These are phyloP conservation scores for Drosophila tropicalis DNA, from an alignment of 1,140 invertebrate species.

Conservation along the genomic window DNA sequence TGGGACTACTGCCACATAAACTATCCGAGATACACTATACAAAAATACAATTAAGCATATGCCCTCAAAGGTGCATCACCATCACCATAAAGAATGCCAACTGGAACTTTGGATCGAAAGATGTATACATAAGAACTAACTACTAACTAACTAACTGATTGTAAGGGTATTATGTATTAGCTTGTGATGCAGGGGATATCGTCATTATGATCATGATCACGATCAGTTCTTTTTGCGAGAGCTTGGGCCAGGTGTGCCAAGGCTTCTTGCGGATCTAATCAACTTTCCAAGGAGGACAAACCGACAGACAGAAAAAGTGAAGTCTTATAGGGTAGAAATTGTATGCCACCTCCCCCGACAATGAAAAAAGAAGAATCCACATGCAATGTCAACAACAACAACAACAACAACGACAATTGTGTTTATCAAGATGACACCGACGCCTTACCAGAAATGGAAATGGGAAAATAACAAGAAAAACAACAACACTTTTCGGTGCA, in stretches of 20 bases:
- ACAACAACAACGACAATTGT: conserved; percentile 15
- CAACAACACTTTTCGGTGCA: conserved; percentile 17
- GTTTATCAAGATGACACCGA: conserved; percentile 68
- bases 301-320: not conserved
- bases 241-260: not conserved
- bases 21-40: not conserved
- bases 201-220: not conserved
- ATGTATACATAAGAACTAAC: too few species aligned
- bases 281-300: conserved; percentile 22
- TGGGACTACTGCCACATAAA: conserved; percentile 4
- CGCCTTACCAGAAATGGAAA: conserved; percentile 47
- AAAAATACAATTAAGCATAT: too few species aligned
- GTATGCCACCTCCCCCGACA: conserved; percentile 32
- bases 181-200: not conserved
- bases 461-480: too few species aligned
- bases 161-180: not conserved
- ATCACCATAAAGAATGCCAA: too few species aligned
- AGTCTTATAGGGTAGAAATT: conserved; percentile 28
- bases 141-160: not conserved
- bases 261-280: conserved; percentile 32
- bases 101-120: too few species aligned
- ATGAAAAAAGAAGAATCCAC: conserved; percentile 20
- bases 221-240: not conserved
- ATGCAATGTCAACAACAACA: conserved; percentile 26
- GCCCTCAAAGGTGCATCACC: too few species aligned